A percentile compares a stretch with the other conserved stretches of the same genome.
These are phyloP conservation scores for Macrostomum cliftonense DNA, from an alignment of 2,888 invertebrate species.

Conservation along the genomic window DNA sequence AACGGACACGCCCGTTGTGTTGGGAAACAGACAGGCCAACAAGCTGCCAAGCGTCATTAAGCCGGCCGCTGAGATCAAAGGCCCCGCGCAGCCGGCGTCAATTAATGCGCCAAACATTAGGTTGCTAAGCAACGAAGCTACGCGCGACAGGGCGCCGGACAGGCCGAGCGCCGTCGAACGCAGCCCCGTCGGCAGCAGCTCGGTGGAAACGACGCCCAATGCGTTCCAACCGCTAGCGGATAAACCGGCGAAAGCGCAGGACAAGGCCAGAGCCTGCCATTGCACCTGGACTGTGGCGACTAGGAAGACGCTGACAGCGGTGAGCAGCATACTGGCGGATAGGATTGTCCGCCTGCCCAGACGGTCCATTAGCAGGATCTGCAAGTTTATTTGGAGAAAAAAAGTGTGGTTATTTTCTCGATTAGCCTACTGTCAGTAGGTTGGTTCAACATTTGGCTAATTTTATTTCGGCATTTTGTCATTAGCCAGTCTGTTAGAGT, in stretches of 20 bases:
- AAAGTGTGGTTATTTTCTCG: too few species aligned
- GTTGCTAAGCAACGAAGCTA: conserved; percentile 71
- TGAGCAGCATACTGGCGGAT: conserved; percentile 26
- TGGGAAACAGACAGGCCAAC: conserved; percentile 66
- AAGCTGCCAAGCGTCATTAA: conserved; percentile 67
- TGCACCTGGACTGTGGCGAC: conserved; percentile 24
- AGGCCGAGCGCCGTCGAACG: conserved; percentile 69
- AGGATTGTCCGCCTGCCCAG: too few species aligned
- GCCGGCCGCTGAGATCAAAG: conserved; percentile 69
- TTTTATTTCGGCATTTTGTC: too few species aligned
- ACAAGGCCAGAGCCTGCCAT: conserved; percentile 25
- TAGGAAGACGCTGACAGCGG: conserved; percentile 32
- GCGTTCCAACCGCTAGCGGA: conserved; percentile 44
- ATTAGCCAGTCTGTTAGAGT: too few species aligned
- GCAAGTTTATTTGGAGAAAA: too few species aligned
- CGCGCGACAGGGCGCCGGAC: conserved; percentile 67
- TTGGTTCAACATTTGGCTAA: too few species aligned
- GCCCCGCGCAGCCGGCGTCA: conserved; percentile 70
- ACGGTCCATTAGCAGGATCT: too few species aligned
- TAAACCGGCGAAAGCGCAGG: conserved; percentile 36
- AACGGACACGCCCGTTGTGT: conserved; percentile 45
- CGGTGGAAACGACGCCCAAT: conserved; percentile 72
- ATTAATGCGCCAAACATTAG: conserved; percentile 68
- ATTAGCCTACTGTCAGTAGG: too few species aligned
- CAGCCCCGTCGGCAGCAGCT: conserved; percentile 75